Evolutionary conservation across 2,113 vertebrate species (phyloP).

Genomic region (Orycteropus afer): DNA sequence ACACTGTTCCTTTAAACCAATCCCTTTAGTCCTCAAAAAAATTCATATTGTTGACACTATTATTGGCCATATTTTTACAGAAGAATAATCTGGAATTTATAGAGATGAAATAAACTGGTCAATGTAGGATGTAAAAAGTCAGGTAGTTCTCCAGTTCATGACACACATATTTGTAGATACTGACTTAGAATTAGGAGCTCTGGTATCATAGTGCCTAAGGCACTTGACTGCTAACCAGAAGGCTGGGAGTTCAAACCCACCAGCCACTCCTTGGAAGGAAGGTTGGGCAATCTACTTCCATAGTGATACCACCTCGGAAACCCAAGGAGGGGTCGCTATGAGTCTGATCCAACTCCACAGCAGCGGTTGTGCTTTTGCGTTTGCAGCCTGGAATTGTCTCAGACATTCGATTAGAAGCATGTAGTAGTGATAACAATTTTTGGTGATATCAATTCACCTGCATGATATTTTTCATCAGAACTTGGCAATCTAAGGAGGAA

Average conservation of each 20-base stretch:
- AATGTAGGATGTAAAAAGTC: neutral
- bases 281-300: no score
- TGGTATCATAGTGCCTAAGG: no score
- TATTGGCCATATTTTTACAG: neutral
- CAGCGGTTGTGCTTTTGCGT: no score
- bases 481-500: neutral
- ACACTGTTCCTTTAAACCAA: neutral
- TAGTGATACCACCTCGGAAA: no score
- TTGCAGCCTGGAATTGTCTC: neutral
- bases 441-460: neutral
- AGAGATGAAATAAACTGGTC: neutral
- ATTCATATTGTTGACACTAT: neutral
- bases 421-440: neutral
- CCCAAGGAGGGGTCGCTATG: no score
- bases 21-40: conserved; percentile 28
- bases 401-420: neutral
- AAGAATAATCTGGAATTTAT: neutral
- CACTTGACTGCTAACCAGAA: no score
- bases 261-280: no score
- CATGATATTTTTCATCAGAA: neutral
- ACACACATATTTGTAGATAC: neutral
- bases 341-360: no score
- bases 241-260: no score
- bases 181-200: no score
- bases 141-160: neutral